These are phyloP conservation scores for Pongo pygmaeus DNA, from an alignment of 2,113 vertebrate genomes.

Conservation along the genomic window DNA sequence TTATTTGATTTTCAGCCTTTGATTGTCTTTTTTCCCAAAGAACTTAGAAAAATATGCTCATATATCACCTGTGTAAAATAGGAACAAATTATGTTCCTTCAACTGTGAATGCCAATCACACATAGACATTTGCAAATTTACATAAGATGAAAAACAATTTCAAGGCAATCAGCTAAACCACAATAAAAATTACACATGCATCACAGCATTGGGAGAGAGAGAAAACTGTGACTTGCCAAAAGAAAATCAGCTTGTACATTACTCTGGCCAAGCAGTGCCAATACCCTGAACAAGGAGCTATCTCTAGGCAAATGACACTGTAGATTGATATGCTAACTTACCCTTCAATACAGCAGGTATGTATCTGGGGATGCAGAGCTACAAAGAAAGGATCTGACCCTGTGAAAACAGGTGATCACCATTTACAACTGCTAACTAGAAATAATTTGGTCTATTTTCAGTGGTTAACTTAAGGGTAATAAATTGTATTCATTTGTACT, in stretches of 20 bases:
- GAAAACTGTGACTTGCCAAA: slow-evolving; percentile 43
- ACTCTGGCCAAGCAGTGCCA: background rate
- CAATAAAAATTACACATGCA: slow-evolving; percentile 66
- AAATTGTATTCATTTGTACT: background rate
- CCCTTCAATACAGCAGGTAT: background rate
- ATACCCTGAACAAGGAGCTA: background rate
- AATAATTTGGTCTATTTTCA: background rate
- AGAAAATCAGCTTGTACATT: background rate
- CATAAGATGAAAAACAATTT: slow-evolving; percentile 73
- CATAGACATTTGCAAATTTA: slow-evolving; percentile 67
- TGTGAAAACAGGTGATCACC: background rate
- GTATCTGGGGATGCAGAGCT: background rate
- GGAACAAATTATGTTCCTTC: slow-evolving; percentile 70
- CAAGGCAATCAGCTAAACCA: slow-evolving; percentile 67
- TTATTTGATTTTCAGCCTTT: slow-evolving; percentile 50
- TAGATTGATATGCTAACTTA: background rate
- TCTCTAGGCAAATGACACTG: background rate
- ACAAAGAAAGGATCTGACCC: background rate
- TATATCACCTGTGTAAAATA: slow-evolving; percentile 57
- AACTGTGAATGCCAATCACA: slow-evolving; percentile 71
- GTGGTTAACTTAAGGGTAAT: background rate
- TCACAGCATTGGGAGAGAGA: slow-evolving; percentile 28
- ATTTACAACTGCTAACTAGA: slow-evolving; percentile 22
- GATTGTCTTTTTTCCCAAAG: slow-evolving; percentile 20
- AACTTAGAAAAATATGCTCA: slow-evolving; percentile 57